Conservation (phyloP, 1,140 invertebrate species). For the Spodoptera frugiperda region DNA sequence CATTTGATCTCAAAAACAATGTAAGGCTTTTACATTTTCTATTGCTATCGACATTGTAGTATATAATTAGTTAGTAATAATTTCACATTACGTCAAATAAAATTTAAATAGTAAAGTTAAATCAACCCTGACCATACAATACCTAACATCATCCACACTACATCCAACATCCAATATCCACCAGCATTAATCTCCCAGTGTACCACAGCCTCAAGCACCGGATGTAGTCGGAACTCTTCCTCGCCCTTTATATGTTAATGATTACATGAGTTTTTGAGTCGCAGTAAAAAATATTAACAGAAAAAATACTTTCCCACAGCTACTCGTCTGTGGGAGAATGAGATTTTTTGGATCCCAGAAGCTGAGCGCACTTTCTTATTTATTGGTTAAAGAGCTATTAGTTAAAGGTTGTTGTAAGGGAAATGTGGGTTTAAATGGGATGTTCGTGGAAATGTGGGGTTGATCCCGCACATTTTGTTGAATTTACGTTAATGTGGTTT, state of each 20-base stretch:
- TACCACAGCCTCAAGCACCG: constrained; percentile 58
- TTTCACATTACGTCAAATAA: no score
- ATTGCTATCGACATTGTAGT: no score
- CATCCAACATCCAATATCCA: not conserved
- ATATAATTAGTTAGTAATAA: no score
- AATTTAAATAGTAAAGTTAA: no score
- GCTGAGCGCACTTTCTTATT: constrained; percentile 27
- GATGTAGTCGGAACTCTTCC: constrained; percentile 79
- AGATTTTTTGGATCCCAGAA: constrained; percentile 17
- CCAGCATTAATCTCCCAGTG: constrained; percentile 49
- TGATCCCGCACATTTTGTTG: no score
- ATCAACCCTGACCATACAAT: no score
- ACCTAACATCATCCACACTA: not conserved
- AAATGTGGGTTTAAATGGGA: no score
- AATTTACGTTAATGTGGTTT: no score
- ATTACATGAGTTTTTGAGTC: constrained; percentile 64
- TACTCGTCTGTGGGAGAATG: constrained; percentile 63
- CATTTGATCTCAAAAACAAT: no score
- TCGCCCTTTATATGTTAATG: constrained; percentile 71
- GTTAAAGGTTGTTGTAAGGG: no score
- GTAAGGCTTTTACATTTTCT: no score
- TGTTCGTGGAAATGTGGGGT: no score
- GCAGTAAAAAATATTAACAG: constrained; percentile 53
- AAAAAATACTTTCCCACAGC: constrained; percentile 72
- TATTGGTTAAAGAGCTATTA: constrained; percentile 3